Base-by-base conservation (phyloP, 2,113 vertebrate species). In the Conger conger region DNA sequence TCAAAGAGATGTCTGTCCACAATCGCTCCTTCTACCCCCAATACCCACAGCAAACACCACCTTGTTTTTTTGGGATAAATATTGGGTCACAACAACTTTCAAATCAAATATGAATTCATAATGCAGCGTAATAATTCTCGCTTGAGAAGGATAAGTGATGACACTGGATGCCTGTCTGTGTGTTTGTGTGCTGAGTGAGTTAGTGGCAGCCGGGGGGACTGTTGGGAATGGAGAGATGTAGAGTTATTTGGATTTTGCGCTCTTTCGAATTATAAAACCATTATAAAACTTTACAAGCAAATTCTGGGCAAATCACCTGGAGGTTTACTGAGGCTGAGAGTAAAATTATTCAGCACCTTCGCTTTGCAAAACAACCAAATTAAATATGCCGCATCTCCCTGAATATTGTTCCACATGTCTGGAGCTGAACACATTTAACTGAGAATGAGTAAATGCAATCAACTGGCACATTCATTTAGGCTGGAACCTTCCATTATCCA, bases 1-100 rank as follows among this genome's bases (percentile, higher is more conserved):
- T 89, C 87, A 89, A 89, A 89, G 82, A 27, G 73, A 84, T 82
- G 78, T 79, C 78, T 27, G 87, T 36, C 45, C 60, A 53, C 33
- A 8, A 37, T 18, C 80, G 30, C 79, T 27, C 0, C 35, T 54
- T 37, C 35, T 17, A 23, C 79, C 53, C 45, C 80, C 40, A 30
- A 37, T 38, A 57, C 33, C 4, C 40, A 20, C 53, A 50, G 73
- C 42, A 53, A 81, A 68, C 80, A 57, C 79, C 73, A 37, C 30
- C 50, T 68, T n/a, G 16, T 76, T 85, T 85, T 85, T 85, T 84
- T 27, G n/a, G 35, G 54, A 82, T 87, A 85, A 54, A 85, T 53
- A 82, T 80, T 78, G 73, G 80, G 37, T 36, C 80, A 37, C 68
- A 63, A 33, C 45, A 80, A 82, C 86, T 82, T 85, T 80, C 76